Evolutionary conservation across 1,140 invertebrate genomes (phyloP), one percentile per base, ranked within the genome.

Genomic region (Neodiprion virginianus): DNA sequence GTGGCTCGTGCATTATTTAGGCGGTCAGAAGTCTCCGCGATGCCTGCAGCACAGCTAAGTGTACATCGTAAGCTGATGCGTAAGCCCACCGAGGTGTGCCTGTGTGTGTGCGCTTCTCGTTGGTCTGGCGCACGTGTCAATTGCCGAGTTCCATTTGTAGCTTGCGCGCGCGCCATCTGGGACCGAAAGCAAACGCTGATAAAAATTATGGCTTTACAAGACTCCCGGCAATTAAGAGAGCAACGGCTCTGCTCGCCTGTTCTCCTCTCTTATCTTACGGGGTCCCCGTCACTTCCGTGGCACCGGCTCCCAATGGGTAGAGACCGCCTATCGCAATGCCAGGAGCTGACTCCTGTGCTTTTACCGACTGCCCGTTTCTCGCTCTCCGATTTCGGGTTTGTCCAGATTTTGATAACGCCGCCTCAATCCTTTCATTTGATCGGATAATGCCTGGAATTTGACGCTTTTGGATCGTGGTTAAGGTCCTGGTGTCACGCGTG

Each of bases 1-100:
- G 53, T 61, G 53, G 53, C n/a, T 61, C 53, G 53, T 61, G n/a
- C 53, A 61, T 61, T 61, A 61, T 61, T 61, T 61, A 61, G 53
- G 53, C 53, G 8, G 53, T 61, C 53, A 61, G 53, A 17, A 61
- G 53, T 5, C 53, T 17, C 53, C 4, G n/a, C 53, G 53, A 17
- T 61, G n/a, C 53, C 11, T 17, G 53, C 28, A 40, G 1, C 28
- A 5, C 2, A 2, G 28, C 5, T 40, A 40, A 40, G 28, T 40
- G 28, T 40, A 40, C 28, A 2, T 40, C 17, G 17, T 21, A 21
- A 21, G 17, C 17, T 21, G 17, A 21, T 21, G 17, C 17, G 17
- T 21, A 21, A 21, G 17, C 17, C 17, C 17, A 21, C 17, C 17
- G 17, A 21, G 17, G 17, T 21, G 1, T 53, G 50, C 1, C 50